Conservation (phyloP, 2,797 vertebrate species). For the Poecilia velifera region DNA sequence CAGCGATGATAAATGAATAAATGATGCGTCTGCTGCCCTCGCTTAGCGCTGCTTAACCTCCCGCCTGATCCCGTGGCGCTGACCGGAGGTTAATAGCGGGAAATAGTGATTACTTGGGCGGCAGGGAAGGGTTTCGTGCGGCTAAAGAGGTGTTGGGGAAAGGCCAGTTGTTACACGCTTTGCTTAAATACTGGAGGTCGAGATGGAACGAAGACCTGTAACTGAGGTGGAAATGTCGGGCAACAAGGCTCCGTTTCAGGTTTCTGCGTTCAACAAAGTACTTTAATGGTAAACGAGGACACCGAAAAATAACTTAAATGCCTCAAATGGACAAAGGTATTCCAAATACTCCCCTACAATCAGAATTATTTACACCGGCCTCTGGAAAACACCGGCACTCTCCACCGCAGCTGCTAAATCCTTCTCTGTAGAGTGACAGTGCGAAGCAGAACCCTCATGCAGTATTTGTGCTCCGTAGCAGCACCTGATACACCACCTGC, state of each 20-base stretch:
- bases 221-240: background rate
- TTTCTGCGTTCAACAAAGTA: constrained; percentile 1
- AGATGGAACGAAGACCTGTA: background rate
- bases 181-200: constrained; percentile 8
- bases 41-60: constrained; percentile 39
- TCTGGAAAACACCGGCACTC: constrained; percentile 12
- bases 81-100: constrained; percentile 41
- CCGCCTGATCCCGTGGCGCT: constrained; percentile 22
- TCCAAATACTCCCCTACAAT: constrained; percentile 21
- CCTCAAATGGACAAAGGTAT: background rate
- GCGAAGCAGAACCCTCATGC: constrained; percentile 42
- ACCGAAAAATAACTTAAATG: background rate
- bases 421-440: constrained; percentile 16
- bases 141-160: constrained; percentile 33
- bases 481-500: constrained; percentile 37
- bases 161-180: constrained; percentile 8
- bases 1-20: constrained; percentile 37
- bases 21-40: constrained; percentile 19
- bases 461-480: constrained; percentile 53
- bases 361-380: constrained; percentile 32
- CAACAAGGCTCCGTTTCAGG: constrained; percentile 7
- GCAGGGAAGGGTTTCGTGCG: constrained; percentile 15
- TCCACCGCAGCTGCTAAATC: background rate
- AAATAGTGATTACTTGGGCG: constrained; percentile 25
- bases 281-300: background rate